Conservation (phyloP, 2,113 vertebrate species). For the Arenaria interpres region DNA sequence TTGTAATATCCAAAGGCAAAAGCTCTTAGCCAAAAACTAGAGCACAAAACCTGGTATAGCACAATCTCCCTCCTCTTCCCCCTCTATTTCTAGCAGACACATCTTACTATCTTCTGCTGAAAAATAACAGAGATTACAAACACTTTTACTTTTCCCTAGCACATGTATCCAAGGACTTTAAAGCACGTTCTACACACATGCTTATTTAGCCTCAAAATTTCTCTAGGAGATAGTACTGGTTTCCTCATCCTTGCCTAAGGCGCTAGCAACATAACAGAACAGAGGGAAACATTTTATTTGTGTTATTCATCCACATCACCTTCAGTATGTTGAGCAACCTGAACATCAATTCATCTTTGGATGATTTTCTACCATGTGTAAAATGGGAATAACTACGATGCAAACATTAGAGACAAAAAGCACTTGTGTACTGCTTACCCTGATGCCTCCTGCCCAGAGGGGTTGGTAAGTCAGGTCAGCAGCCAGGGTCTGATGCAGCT, state of each 20-base stretch:
- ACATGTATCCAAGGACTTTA: neutral
- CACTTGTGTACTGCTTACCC: neutral
- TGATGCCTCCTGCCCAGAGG: neutral
- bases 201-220: neutral
- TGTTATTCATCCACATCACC: neutral
- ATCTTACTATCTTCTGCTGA: neutral
- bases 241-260: neutral
- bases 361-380: neutral
- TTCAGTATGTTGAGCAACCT: neutral
- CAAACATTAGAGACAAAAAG: neutral
- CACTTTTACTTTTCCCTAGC: neutral
- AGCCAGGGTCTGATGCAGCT: neutral
- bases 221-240: neutral
- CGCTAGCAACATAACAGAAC: neutral
- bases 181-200: neutral
- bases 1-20: neutral
- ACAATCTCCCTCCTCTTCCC: neutral
- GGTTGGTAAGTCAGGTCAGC: neutral
- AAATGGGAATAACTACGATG: neutral
- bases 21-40: neutral
- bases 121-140: neutral
- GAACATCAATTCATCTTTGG: neutral
- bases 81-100: neutral
- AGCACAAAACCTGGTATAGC: neutral
- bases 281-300: neutral